A percentile compares a stretch with the other conserved stretches of the same genome.
Evolutionary conservation across 1,140 invertebrate species (phyloP).

Genomic region (Phortica variegata): DNA sequence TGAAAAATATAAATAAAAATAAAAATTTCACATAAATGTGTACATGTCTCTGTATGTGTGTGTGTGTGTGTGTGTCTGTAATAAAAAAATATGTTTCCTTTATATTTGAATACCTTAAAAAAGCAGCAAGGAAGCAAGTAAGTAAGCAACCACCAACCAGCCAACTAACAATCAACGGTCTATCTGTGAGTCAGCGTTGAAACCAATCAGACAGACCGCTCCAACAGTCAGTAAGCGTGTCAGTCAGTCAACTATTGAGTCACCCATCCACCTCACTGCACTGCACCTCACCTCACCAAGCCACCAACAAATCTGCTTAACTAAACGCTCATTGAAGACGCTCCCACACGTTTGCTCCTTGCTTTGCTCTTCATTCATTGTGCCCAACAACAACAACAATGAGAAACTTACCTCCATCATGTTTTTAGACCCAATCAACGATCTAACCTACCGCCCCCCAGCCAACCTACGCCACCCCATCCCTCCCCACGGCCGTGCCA

Average conservation of each 20-base stretch:
- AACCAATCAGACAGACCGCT: not conserved
- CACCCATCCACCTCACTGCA: not conserved
- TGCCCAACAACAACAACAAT: no score
- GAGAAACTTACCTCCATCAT: no score
- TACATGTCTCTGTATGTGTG: conserved; percentile 15
- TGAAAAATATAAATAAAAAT: not conserved
- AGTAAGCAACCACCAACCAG: not conserved
- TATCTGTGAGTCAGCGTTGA: not conserved
- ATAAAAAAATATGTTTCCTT: conserved; percentile 37
- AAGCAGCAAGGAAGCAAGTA: not conserved
- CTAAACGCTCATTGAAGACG: not conserved
- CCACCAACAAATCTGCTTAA: no score
- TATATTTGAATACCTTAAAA: conserved; percentile 21
- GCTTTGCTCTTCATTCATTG: conserved; percentile 2
- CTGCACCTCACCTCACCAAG: not conserved
- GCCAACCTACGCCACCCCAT: not conserved
- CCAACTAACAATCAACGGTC: not conserved
- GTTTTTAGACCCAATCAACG: no score
- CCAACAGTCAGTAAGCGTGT: conserved; percentile 22
- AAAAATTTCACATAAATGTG: conserved; percentile 3
- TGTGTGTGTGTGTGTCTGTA: conserved; percentile 6
- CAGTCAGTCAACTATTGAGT: conserved; percentile 19
- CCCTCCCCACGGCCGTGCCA: not conserved
- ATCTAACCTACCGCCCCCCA: not conserved
- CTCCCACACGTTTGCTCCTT: conserved; percentile 11